Conservation (phyloP, 2,888 invertebrate genomes). For the Agrotis ipsilon region DNA sequence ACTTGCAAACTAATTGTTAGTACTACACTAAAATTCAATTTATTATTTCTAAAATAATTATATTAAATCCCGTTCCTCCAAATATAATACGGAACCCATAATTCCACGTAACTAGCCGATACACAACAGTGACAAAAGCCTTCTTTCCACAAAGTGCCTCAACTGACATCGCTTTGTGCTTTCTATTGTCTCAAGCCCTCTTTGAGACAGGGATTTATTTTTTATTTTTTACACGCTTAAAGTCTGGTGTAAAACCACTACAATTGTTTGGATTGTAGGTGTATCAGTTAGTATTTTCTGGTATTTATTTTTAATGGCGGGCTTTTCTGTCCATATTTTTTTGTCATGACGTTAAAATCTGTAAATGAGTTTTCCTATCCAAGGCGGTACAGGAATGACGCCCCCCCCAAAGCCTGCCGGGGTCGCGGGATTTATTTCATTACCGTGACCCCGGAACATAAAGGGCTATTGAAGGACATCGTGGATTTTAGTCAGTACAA, state of each 20-base stretch:
- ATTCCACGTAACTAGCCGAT: conserved; percentile 17
- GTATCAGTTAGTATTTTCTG: background rate
- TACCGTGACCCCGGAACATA: too few relatives aligned
- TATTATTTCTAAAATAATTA: too few relatives aligned
- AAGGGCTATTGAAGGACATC: too few relatives aligned
- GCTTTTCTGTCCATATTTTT: too few relatives aligned
- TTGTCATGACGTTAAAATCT: too few relatives aligned
- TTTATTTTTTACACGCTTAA: conserved; percentile 74
- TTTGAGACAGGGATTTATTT: conserved; percentile 72
- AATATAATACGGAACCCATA: conserved; percentile 1
- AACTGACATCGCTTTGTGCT: conserved; percentile 73
- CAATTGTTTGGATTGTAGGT: conserved; percentile 41
- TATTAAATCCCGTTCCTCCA: background rate
- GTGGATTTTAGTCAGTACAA: too few relatives aligned
- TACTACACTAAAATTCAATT: too few relatives aligned
- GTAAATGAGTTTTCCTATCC: too few relatives aligned
- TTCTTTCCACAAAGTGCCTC: conserved; percentile 73
- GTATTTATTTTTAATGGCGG: background rate
- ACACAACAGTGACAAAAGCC: conserved; percentile 39
- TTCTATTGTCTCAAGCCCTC: conserved; percentile 71
- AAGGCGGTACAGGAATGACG: too few relatives aligned
- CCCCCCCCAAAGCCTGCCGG: too few relatives aligned
- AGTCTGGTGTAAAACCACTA: conserved; percentile 37
- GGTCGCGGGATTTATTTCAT: too few relatives aligned
- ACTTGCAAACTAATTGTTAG: too few relatives aligned